Base-by-base conservation (phyloP, 2,888 invertebrate genomes). In the Dolichopus griseipennis region DNA sequence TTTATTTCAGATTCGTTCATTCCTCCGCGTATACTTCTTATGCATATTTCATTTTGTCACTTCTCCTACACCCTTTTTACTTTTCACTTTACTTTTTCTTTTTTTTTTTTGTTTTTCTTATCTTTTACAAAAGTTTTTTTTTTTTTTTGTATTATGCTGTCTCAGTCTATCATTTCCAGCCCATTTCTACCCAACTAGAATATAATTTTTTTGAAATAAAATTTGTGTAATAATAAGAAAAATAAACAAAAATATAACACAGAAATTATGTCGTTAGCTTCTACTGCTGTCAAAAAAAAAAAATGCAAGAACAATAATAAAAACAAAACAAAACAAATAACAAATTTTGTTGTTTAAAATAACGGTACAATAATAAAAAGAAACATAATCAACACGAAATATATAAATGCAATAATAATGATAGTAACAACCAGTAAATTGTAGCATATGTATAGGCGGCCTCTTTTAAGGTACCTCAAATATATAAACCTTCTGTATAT, bases 151-250 rank as follows among this genome's bases (percentile, higher is more conserved):
- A 6, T 52, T 52, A 52, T 10, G 12, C 18, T 18, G 18, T n/a
- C 52, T 52, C 18, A 52, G 52, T 18, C 52, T 52, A 52, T 52
- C n/a, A 52, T 52, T 52, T 52, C 52, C 52, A 52, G 52, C 52
- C 52, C 52, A 52, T 52, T 52, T 52, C 18, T 15, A 52, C 52
- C 52, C 52, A 52, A 2, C 52, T 52, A 52, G 52, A 52, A 52
- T 12, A 15, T 52, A 12, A 52, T 52, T 52, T 52, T n/a, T 10
- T 37, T 6, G 9, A 52, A 2, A 52, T 52, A 2, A 18, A 18
- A 12, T 52, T 52, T 52, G 52, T 52, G 52, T 52, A 52, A 52
- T 52, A 52, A 52, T 52, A 52, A 37, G 1, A 52, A 52, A 27
- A 27, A 27, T 27, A 27, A 27, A 27, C 5, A 27, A 27, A 27